Base-by-base conservation (phyloP, 2,888 invertebrate species). In the Pseudeuparius sepicola region DNA sequence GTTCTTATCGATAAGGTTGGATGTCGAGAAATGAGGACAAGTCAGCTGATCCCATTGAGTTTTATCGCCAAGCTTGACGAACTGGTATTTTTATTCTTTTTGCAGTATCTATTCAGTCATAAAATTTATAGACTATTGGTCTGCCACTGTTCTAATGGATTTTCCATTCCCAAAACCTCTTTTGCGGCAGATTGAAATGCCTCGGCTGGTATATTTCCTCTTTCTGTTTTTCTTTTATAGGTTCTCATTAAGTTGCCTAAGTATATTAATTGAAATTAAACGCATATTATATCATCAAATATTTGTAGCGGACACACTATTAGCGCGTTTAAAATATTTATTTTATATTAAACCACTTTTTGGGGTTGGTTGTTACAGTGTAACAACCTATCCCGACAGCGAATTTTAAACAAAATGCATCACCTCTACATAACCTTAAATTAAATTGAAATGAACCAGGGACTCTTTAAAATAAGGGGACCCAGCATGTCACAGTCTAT, bases 41-140 rank as follows among this genome's bases (percentile, higher is more conserved):
- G 30, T 56, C 53, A 15, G 36, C 32, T 5, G 53, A 49, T 24
- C 55, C 54, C 28, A 43, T 37, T 36, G 43, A 23, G 20, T 43
- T 38, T 27, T 34, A 31, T 16, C 24, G 16, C 49, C 53, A 56
- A 15, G 27, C 34, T 11, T 23, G 9, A 27, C 51, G 52, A 17
- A 45, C 25, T 24, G 42, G 35, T 9, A 42, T 13, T 27, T 27
- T 30, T 34, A 9, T 13, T 24, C 20, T 26, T 33, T 31, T 31
- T 33, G 7, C 18, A 9, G 23, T 16, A 34, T 15, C 26, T 31
- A 11, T 12, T 7, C 6, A 34, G 34, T 34, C 12, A 34, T 24
- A 15, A 17, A 14, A 17, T 14, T 23, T 4, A 34, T 30, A 11
- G 10, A 12, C 4, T 26, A n/a, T 5, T 14, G n/a, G 10, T 27